Evolutionary conservation across 2,113 vertebrate species (phyloP), one percentile per base, ranked within the genome.

Genomic region (Ophthalmolycus amberensis): DNA sequence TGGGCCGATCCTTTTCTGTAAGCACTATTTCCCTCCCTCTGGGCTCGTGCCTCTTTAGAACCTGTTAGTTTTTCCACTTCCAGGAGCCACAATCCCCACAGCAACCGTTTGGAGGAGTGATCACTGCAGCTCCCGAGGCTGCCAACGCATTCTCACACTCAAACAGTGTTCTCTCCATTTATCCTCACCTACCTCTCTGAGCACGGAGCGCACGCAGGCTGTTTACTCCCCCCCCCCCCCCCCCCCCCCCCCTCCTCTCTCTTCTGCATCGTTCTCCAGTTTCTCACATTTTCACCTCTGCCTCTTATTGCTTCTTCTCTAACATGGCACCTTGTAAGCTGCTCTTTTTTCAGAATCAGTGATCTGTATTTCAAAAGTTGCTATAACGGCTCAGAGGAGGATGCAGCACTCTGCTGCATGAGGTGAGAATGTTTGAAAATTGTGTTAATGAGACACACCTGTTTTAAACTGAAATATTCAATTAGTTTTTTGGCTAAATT

Each of bases 41-140:
- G 96, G 96, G 96, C 96, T 92, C 95, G 91, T 93, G 96, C 96
- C 96, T 97, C 96, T 97, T 97, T 97, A 96, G 97, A 96, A 97
- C 97, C 96, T 97, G 97, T 97, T 97, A 97, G 96, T 96, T 96
- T 97, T 97, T 97, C 85, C 96, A 95, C 96, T 97, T 98, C 95
- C 95, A 96, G 95, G 94, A 97, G 95, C 96, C 86, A 92, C 95
- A 96, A 96, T 97, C 96, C 97, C 96, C 94, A 95, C 96, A 96
- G 97, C 96, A 96, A 96, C 96, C 95, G 95, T 97, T 97, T 95
- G 95, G 95, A 95, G 95, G 96, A 96, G 96, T 94, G 96, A 97
- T 98, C 96, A 95, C 96, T 95, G 96, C 29, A 95, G 95, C 96
- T 95, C 96, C 94, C 89, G 92, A 95, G 96, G 97, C 96, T 96